Evolutionary conservation across 2,888 invertebrate species (phyloP).

Genomic region (Coremacera marginata): DNA sequence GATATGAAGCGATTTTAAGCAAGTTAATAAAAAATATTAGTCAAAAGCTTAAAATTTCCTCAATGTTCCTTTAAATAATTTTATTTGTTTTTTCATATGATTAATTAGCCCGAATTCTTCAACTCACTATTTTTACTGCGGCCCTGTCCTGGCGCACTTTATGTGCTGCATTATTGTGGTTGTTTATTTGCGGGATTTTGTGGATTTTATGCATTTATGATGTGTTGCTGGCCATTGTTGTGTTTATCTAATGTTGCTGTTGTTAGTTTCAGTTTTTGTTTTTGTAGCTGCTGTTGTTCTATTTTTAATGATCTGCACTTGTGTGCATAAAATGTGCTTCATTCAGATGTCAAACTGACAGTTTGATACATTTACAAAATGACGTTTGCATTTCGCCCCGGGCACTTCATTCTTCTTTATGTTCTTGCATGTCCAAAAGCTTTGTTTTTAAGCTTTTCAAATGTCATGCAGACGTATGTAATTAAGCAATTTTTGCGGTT

Average conservation of each 20-base stretch:
- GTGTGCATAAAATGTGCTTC: neutral
- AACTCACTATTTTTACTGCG: neutral
- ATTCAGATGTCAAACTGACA: conserved; percentile 56
- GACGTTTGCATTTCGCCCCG: conserved; percentile 33
- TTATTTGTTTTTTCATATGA: too few relatives aligned
- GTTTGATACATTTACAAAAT: conserved; percentile 62
- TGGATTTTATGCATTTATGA: conserved; percentile 37
- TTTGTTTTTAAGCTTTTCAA: conserved; percentile 19
- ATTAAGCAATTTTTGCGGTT: conserved; percentile 31
- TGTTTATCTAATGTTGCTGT: neutral
- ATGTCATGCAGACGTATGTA: conserved; percentile 15
- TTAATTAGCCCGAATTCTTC: neutral
- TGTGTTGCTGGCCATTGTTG: conserved; percentile 9
- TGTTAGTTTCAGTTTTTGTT: conserved; percentile 10
- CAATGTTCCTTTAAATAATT: neutral
- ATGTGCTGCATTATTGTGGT: conserved; percentile 1
- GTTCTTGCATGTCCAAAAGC: neutral
- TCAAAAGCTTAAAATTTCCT: neutral
- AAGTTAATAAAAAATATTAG: too few relatives aligned
- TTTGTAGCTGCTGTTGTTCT: conserved; percentile 21
- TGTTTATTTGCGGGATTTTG: conserved; percentile 39
- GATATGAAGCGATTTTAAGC: too few relatives aligned
- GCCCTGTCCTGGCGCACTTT: neutral
- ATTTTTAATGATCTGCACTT: conserved; percentile 19
- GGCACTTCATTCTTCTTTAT: neutral